Percentiles rank a stretch among this genome's conserved stretches.
These are phyloP conservation scores for Muntiacus reevesi DNA, from an alignment of 2,113 vertebrate genomes.

Conservation along the genomic window DNA sequence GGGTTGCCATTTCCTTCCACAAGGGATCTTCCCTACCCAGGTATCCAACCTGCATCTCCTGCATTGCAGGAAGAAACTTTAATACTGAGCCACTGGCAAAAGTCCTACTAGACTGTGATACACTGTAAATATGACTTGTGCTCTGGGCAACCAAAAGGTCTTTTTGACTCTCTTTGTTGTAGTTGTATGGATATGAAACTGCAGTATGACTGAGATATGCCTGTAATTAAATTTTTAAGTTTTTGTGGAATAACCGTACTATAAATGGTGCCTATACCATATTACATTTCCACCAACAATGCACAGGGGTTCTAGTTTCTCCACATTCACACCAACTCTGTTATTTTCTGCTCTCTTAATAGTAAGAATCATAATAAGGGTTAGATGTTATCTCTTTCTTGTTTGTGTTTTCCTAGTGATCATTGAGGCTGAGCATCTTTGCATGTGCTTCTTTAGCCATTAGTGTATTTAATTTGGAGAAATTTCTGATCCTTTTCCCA, in stretches of 20 bases:
- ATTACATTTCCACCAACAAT: neutral
- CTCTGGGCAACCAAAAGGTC: neutral
- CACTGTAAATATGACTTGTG: neutral
- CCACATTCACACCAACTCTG: neutral
- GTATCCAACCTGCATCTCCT: neutral
- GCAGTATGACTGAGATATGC: neutral
- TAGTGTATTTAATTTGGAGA: neutral
- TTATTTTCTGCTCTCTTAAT: neutral
- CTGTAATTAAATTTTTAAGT: neutral
- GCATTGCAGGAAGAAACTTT: neutral
- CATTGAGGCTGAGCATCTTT: neutral
- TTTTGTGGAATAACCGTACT: neutral
- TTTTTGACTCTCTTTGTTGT: neutral
- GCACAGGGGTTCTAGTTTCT: neutral
- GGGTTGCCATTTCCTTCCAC: neutral
- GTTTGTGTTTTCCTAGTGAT: neutral
- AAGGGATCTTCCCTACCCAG: neutral
- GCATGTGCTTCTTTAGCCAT: neutral
- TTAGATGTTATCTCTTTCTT: neutral
- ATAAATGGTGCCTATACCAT: neutral
- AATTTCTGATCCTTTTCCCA: neutral
- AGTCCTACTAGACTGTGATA: neutral
- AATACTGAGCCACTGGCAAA: neutral
- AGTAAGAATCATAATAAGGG: neutral
- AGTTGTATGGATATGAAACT: neutral